Base-by-base conservation (phyloP, 2,888 invertebrate species). In the Trissolcus japonicus region DNA sequence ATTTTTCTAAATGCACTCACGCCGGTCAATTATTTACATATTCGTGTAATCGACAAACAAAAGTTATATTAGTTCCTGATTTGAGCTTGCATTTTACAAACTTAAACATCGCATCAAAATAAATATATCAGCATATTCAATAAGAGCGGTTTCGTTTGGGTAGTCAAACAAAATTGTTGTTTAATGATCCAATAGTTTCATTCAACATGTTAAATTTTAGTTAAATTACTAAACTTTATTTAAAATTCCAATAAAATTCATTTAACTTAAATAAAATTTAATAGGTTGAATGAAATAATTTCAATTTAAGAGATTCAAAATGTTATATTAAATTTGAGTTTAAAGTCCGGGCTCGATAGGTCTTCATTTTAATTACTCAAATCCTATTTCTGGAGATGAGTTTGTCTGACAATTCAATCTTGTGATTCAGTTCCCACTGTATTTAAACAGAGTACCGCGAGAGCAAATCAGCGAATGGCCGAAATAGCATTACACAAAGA, bases 51-150 rank as follows among this genome's bases (percentile, higher is more conserved):
- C 48, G 1, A 51, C 51, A 62, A 62, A 51, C 69, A 62, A 62
- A 62, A 25, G 25, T 21, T 21, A 19, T 25, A 25, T 71, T 62
- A 71, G 43, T 56, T 55, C 56, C 56, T 41, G 62, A 62, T 62
- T 71, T 48, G 29, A 71, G 62, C 56, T 62, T 71, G 43, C 69
- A 17, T 71, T n/a, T n/a, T 51, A 19, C 62, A 35, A 71, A 71
- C 61, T 56, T 56, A 71, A 71, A 71, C 62, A 71, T 62, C 50
- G 35, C 54, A 71, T 4, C 4, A 4, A 25, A 25, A 25, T 25
- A 25, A 25, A 25, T 4, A 25, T 4, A 4, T 25, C 25, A 4
- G 25, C 25, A 71, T 71, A 71, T 60, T 43, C 56, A 62, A 62
- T 62, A 25, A 6, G 4, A 25, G 25, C 25, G 6, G 25, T 25